Percentiles rank a stretch among this genome's conserved stretches.
Evolutionary conservation across 1,140 invertebrate genomes (phyloP).

Genomic region (Musca vetustissima): DNA sequence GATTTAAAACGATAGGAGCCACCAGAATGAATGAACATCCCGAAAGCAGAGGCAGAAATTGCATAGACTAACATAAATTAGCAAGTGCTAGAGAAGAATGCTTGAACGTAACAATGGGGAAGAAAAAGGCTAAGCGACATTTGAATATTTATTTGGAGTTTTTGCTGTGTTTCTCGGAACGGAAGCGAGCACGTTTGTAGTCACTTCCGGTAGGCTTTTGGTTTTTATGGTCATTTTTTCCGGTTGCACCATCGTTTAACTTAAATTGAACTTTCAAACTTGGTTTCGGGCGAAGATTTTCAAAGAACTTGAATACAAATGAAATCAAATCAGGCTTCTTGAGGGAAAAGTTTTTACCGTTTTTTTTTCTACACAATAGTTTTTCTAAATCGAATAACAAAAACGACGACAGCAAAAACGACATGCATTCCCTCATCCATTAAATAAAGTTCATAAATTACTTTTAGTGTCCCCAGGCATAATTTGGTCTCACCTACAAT

Average conservation of each 20-base stretch:
- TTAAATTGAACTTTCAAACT: background rate
- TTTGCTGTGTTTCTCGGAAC: background rate
- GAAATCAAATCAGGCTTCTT: conserved; percentile 10
- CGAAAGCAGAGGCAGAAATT: conserved; percentile 1
- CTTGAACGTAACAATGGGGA: background rate
- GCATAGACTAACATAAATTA: conserved; percentile 11
- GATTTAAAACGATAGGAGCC: too few relatives aligned
- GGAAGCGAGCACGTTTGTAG: conserved; percentile 17
- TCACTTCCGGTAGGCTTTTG: conserved; percentile 48
- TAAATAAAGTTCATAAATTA: conserved; percentile 20
- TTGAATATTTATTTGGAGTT: background rate
- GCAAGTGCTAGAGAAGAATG: conserved; percentile 4
- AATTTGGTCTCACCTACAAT: conserved; percentile 16
- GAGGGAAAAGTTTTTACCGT: background rate
- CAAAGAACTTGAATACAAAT: conserved; percentile 1
- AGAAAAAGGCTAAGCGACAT: conserved; percentile 11
- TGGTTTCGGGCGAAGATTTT: background rate
- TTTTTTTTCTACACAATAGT: background rate
- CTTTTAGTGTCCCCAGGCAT: conserved; percentile 14
- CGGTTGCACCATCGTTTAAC: too few relatives aligned
- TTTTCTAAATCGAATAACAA: background rate
- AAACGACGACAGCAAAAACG: background rate
- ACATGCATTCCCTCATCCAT: background rate
- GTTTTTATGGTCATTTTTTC: conserved; percentile 32
- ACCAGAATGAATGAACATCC: too few relatives aligned